Evolutionary conservation across 2,888 invertebrate species (phyloP).

Genomic region (Pomacea canaliculata): DNA sequence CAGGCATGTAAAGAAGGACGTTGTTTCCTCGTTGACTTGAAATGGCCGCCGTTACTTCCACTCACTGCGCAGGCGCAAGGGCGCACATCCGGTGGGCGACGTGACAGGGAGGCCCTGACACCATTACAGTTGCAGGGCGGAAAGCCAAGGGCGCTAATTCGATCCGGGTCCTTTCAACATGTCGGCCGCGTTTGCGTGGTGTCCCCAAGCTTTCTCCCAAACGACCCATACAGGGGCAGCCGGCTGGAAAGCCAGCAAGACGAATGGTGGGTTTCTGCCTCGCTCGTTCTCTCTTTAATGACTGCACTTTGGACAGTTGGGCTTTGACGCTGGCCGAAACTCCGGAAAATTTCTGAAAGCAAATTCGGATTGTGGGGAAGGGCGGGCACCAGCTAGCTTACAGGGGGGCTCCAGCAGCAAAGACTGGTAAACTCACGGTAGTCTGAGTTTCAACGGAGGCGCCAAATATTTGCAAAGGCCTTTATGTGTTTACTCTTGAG

Average conservation of each 20-base stretch:
- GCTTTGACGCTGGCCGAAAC: conserved; percentile 31
- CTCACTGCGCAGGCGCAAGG: conserved; percentile 24
- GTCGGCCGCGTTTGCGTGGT: conserved; percentile 12
- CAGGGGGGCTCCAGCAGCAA: background rate
- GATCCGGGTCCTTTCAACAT: conserved; percentile 29
- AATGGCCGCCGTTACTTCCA: conserved; percentile 28
- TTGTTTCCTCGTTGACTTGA: too few relatives aligned
- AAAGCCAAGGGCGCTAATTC: conserved; percentile 26
- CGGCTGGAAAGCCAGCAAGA: conserved; percentile 27
- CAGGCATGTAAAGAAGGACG: too few relatives aligned
- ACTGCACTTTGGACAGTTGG: conserved; percentile 25
- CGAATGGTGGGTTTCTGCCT: conserved; percentile 27
- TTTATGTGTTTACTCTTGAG: conserved; percentile 20
- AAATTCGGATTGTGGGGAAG: conserved; percentile 32
- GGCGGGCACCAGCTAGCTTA: conserved; percentile 5
- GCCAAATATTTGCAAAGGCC: conserved; percentile 26
- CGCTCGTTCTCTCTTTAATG: conserved; percentile 24
- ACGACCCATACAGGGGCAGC: conserved; percentile 19
- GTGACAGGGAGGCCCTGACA: conserved; percentile 20
- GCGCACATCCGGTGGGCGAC: conserved; percentile 26
- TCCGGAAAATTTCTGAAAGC: conserved; percentile 38
- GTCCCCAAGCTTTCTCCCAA: conserved; percentile 5
- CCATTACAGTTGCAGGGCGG: conserved; percentile 24
- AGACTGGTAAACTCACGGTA: background rate
- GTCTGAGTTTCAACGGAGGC: conserved; percentile 13